Conservation (phyloP, 2,113 vertebrate species). For the Myiopsitta monachus region DNA sequence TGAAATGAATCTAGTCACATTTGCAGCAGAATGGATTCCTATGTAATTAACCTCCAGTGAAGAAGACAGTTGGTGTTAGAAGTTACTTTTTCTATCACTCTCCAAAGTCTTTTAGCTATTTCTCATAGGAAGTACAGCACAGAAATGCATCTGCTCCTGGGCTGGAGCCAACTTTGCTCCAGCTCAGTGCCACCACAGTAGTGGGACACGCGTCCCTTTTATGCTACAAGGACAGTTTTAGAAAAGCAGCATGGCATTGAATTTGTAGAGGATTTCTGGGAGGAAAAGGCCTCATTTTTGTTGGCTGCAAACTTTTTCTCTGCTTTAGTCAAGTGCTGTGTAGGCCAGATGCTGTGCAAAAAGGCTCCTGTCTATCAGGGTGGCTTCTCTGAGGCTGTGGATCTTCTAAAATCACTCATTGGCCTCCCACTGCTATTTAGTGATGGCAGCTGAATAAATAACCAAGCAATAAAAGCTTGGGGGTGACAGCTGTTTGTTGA, state of each 20-base stretch:
- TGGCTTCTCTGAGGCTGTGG: not conserved
- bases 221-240: not conserved
- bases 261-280: not conserved
- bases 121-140: not conserved
- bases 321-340: not conserved
- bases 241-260: not conserved
- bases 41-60: not conserved
- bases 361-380: not conserved
- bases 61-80: not conserved
- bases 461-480: conserved; percentile 42
- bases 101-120: not conserved
- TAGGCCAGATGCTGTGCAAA: conserved; percentile 15
- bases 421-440: conserved; percentile 39
- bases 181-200: not conserved
- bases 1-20: not conserved
- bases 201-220: not conserved
- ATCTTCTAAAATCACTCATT: conserved; percentile 11
- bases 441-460: conserved; percentile 54
- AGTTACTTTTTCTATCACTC: not conserved
- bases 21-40: not conserved
- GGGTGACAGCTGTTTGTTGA: conserved; percentile 48
- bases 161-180: not conserved
- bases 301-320: not conserved
- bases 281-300: not conserved
- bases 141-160: not conserved